Conservation (phyloP, 2,888 invertebrate genomes). For the Sarcophaga subvicina region DNA sequence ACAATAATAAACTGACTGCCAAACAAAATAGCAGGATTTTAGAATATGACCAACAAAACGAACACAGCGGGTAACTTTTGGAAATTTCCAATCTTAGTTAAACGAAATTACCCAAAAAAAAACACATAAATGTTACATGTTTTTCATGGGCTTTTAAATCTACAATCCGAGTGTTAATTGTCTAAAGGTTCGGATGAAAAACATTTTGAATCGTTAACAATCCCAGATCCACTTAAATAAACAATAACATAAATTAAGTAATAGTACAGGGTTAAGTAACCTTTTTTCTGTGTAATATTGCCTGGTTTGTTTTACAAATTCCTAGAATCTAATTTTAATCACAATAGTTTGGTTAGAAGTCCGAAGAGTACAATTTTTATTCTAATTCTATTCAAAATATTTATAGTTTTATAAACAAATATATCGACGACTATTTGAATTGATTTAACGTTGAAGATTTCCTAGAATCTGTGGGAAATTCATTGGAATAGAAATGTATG, state of each 20-base stretch:
- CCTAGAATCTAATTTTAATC: conserved; percentile 57
- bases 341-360: conserved; percentile 1
- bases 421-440: neutral
- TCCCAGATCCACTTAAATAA: too few relatives aligned
- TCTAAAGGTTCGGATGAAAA: too few relatives aligned
- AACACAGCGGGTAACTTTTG: neutral
- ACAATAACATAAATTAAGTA: too few relatives aligned
- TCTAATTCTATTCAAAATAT: neutral
- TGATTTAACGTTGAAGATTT: conserved; percentile 22
- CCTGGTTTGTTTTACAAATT: neutral
- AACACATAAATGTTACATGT: neutral
- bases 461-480: conserved; percentile 40
- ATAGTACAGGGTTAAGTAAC: neutral
- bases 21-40: neutral
- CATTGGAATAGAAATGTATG: neutral
- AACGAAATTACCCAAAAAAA: neutral
- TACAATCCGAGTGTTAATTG: neutral
- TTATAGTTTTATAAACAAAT: neutral
- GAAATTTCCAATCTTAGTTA: neutral
- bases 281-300: neutral
- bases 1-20: too few relatives aligned
- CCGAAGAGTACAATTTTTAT: neutral
- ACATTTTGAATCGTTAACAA: too few relatives aligned
- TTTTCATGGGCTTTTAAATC: neutral
- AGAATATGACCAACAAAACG: neutral